Conservation (phyloP, 2,113 vertebrate species). For the Corvus cornix region DNA sequence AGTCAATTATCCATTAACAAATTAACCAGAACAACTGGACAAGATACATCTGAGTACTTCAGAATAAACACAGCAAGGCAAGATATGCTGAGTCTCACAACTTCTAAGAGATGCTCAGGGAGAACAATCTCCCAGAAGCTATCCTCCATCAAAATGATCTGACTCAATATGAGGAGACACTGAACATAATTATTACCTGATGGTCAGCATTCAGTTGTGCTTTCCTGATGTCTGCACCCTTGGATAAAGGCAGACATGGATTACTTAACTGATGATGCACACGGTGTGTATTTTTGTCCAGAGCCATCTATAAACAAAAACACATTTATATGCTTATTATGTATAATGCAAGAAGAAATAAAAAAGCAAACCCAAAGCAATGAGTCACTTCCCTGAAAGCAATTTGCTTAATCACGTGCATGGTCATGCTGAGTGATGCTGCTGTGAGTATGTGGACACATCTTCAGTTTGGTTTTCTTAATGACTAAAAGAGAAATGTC, state of each 20-base stretch:
- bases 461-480: not conserved
- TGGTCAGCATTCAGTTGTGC: not conserved
- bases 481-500: not conserved
- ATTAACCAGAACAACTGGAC: not conserved
- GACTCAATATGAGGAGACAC: not conserved
- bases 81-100: not conserved
- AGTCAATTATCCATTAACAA: slow-evolving; percentile 16
- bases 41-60: not conserved
- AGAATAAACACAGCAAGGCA: not conserved
- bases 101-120: not conserved
- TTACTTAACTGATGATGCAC: not conserved
- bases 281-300: not conserved
- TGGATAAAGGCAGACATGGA: not conserved
- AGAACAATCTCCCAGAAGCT: not conserved
- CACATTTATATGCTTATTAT: not conserved
- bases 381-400: slow-evolving; percentile 9
- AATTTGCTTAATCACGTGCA: not conserved
- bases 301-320: not conserved
- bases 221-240: not conserved
- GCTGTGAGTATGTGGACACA: not conserved
- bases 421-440: not conserved
- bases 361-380: not conserved
- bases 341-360: not conserved
- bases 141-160: not conserved
- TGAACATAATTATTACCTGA: not conserved